Percentiles rank a stretch among this genome's conserved stretches.
Conservation (phyloP, 2,113 vertebrate species). For the Rhinichthys klamathensis region DNA sequence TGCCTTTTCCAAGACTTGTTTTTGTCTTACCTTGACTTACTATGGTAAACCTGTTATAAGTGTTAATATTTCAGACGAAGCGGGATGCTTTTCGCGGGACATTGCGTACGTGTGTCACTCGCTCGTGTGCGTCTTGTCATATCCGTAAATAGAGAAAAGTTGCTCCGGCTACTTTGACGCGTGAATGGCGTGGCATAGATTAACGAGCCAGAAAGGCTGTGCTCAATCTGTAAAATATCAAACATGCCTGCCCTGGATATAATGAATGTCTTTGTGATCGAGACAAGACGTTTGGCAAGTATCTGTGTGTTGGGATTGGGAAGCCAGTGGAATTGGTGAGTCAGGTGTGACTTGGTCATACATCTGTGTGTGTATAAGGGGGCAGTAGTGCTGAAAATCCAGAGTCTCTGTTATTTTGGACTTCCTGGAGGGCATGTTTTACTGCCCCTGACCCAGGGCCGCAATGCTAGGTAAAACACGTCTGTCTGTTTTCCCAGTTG, state of each 20-base stretch:
- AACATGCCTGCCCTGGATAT: not conserved
- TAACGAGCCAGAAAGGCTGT: no score
- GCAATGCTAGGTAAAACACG: not conserved
- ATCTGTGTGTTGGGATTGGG: not conserved
- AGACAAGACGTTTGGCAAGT: not conserved
- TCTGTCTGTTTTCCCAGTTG: constrained; percentile 42
- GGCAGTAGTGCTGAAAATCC: constrained; percentile 4
- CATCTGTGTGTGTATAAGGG: not conserved
- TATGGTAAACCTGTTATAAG: no score
- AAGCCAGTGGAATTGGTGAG: not conserved
- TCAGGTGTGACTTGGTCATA: not conserved
- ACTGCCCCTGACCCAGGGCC: not conserved
- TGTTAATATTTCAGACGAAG: no score
- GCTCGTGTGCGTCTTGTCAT: no score
- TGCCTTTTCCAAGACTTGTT: no score
- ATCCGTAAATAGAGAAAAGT: no score
- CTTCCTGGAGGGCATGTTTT: constrained; percentile 27
- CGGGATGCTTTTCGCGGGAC: no score
- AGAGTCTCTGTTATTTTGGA: not conserved
- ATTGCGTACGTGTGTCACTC: no score
- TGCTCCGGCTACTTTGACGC: no score
- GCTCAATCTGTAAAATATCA: constrained; percentile 4
- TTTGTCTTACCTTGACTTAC: no score
- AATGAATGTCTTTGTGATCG: not conserved
- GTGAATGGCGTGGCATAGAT: no score